Evolutionary conservation across 2,113 vertebrate genomes (phyloP).

Genomic region (Rhynchopsitta pachyrhyncha): DNA sequence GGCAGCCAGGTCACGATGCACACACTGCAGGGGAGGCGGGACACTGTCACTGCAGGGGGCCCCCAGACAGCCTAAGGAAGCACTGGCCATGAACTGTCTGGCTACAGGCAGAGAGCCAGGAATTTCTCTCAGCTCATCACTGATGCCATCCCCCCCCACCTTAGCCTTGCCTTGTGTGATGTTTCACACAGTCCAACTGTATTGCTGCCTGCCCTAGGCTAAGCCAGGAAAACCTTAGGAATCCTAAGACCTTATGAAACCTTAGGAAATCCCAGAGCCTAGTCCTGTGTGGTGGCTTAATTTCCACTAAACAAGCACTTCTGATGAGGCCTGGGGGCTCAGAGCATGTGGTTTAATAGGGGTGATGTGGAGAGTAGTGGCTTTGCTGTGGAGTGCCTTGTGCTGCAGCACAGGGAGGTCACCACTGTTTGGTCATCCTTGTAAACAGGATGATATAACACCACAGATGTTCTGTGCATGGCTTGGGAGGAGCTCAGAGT

Average conservation of each 20-base stretch:
- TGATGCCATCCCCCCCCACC: background rate
- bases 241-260: background rate
- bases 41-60: rapidly evolving
- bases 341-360: background rate
- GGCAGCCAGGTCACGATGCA: conserved; percentile 95
- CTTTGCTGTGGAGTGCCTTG: background rate
- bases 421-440: background rate
- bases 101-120: background rate
- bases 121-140: rapidly evolving
- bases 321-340: background rate
- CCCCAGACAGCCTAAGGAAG: background rate
- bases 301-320: background rate
- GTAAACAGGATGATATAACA: background rate
- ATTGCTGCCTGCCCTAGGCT: background rate
- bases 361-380: background rate
- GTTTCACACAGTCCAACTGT: background rate
- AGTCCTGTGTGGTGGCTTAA: background rate
- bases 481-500: background rate
- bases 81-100: background rate
- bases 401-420: background rate
- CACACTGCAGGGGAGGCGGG: conserved; percentile 79
- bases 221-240: background rate
- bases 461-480: background rate
- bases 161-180: background rate
- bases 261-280: background rate